Evolutionary conservation across 2,888 invertebrate genomes (phyloP).

Genomic region (Watsonalla binaria): DNA sequence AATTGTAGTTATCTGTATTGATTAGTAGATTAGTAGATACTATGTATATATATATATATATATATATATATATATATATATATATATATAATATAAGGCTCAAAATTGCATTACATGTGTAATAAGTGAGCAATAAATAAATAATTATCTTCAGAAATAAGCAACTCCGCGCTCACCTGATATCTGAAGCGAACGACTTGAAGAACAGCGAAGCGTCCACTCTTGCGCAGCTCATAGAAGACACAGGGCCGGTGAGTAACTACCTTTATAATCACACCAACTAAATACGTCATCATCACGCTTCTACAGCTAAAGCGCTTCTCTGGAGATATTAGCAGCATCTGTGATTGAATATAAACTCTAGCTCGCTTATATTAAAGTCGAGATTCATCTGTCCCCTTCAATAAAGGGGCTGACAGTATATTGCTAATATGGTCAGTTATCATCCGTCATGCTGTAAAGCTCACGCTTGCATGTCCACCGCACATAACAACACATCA

Average conservation of each 20-base stretch:
- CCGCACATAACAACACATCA: slow-evolving; percentile 2
- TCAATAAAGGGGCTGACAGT: background rate
- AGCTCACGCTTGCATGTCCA: slow-evolving; percentile 2
- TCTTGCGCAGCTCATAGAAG: slow-evolving; percentile 75
- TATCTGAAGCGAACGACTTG: slow-evolving; percentile 83
- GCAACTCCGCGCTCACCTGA: slow-evolving; percentile 85
- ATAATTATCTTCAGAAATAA: slow-evolving; percentile 78
- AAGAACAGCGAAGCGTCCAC: slow-evolving; percentile 72
- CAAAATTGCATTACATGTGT: background rate
- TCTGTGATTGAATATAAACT: no score
- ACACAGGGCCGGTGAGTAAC: slow-evolving; percentile 66
- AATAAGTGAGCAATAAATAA: background rate
- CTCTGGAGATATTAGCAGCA: background rate
- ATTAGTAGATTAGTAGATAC: no score
- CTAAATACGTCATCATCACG: slow-evolving; percentile 23
- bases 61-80: no score
- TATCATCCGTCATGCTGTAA: background rate
- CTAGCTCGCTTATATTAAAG: no score
- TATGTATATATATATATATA: no score
- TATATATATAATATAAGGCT: no score
- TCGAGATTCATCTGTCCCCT: no score
- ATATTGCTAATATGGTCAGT: background rate
- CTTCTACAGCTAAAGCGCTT: slow-evolving; percentile 38
- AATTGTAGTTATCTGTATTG: no score
- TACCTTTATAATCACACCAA: slow-evolving; percentile 6